phyloP scores from a whole-genome alignment of 1,140 invertebrate genomes.

The Drosophila neocordata region DNA sequence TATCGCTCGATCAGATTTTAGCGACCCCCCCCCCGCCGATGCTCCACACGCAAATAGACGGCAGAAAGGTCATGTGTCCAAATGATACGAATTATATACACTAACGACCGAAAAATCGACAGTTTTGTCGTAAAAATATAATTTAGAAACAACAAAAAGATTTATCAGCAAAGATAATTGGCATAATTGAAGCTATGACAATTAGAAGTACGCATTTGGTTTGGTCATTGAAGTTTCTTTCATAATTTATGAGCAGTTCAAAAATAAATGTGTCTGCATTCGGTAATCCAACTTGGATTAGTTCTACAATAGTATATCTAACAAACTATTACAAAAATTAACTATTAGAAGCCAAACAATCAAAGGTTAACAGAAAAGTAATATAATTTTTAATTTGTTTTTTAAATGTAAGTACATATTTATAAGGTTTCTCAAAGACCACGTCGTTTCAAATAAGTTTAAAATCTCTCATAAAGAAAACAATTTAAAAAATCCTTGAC shows the following conservation, averaged over 20 bases:
- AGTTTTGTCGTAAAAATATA: conserved; percentile 30
- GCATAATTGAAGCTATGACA: conserved; percentile 27
- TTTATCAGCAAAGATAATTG: conserved; percentile 30
- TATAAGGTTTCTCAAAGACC: too few relatives aligned
- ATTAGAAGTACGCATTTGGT: conserved; percentile 7
- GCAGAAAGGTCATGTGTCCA: conserved; percentile 31
- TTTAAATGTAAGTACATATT: too few relatives aligned
- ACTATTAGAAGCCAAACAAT: too few relatives aligned
- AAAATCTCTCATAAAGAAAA: too few relatives aligned
- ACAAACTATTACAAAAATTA: too few relatives aligned
- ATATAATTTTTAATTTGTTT: too few relatives aligned
- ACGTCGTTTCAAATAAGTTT: too few relatives aligned
- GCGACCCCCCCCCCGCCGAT: background rate
- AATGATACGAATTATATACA: background rate
- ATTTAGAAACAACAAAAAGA: background rate
- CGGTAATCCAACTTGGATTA: background rate
- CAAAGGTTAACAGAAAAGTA: too few relatives aligned
- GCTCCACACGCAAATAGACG: conserved; percentile 32
- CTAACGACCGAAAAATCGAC: conserved; percentile 24
- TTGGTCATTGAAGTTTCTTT: background rate
- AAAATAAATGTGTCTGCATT: background rate
- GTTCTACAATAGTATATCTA: too few relatives aligned
- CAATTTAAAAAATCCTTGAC: too few relatives aligned
- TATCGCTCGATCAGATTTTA: conserved; percentile 23
- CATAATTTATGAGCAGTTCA: background rate